Evolutionary conservation across 2,888 invertebrate genomes (phyloP).

Genomic region (Suillia variegata): DNA sequence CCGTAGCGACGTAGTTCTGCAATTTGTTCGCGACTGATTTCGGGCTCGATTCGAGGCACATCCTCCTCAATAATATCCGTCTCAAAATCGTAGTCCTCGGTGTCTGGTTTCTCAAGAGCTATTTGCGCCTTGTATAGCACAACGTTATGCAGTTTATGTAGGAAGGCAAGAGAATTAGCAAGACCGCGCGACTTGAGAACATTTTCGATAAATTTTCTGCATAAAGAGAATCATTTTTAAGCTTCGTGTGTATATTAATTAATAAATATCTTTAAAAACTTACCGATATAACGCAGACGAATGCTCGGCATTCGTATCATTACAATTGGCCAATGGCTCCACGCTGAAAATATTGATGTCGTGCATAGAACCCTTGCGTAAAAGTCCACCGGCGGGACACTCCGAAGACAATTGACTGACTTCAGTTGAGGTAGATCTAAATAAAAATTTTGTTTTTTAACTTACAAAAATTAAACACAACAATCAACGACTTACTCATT

Average conservation of each 20-base stretch:
- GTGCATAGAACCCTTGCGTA: conserved; percentile 53
- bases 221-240: conserved; percentile 6
- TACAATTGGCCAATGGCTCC: conserved; percentile 63
- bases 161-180: conserved; percentile 78
- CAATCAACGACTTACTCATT: conserved; percentile 50
- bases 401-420: conserved; percentile 50
- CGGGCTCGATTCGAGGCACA: conserved; percentile 55
- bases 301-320: conserved; percentile 62
- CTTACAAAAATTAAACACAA: conserved; percentile 1
- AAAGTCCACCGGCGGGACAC: conserved; percentile 30
- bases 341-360: conserved; percentile 64
- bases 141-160: conserved; percentile 74
- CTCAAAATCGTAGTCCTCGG: conserved; percentile 55
- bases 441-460: conserved; percentile 3
- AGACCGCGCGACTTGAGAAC: conserved; percentile 86
- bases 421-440: conserved; percentile 57
- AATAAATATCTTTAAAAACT: conserved; percentile 2
- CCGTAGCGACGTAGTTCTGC: conserved; percentile 66
- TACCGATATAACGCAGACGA: conserved; percentile 64
- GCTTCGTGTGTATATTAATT: neutral
- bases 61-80: conserved; percentile 62
- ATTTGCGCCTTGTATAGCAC: conserved; percentile 74
- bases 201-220: conserved; percentile 84
- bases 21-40: conserved; percentile 56
- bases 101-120: conserved; percentile 68